Evolutionary conservation across 1,140 invertebrate species (phyloP).

Genomic region (Idris sp.): DNA sequence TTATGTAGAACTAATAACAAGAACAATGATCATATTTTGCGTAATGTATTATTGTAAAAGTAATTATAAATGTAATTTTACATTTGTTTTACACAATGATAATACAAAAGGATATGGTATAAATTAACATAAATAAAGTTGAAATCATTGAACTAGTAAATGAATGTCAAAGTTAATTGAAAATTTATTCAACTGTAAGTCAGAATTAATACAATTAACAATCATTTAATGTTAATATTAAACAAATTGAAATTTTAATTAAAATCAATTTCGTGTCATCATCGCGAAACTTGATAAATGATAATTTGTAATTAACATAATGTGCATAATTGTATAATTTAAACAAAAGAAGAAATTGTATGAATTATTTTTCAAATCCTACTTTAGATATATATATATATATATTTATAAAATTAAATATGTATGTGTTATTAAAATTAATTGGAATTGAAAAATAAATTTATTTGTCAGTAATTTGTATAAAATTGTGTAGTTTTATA

Average conservation of each 20-base stretch:
- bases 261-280: not conserved
- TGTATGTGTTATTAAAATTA: too few relatives aligned
- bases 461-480: too few relatives aligned
- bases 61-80: constrained; percentile 7
- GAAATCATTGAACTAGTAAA: constrained; percentile 10
- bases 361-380: too few relatives aligned
- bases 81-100: constrained; percentile 11
- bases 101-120: constrained; percentile 14
- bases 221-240: not conserved
- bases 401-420: too few relatives aligned
- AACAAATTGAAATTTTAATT: not conserved
- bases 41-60: not conserved
- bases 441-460: too few relatives aligned
- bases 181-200: constrained; percentile 1
- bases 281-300: constrained; percentile 5
- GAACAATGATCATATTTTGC: too few relatives aligned
- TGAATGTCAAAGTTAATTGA: constrained; percentile 28
- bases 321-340: too few relatives aligned
- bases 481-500: too few relatives aligned
- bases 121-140: constrained; percentile 24
- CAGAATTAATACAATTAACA: constrained; percentile 19
- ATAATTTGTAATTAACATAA: too few relatives aligned
- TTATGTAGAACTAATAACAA: too few relatives aligned
- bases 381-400: too few relatives aligned
- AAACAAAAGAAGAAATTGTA: too few relatives aligned